Conservation (phyloP, 2,113 vertebrate species). For the Falcunculus frontatus region DNA sequence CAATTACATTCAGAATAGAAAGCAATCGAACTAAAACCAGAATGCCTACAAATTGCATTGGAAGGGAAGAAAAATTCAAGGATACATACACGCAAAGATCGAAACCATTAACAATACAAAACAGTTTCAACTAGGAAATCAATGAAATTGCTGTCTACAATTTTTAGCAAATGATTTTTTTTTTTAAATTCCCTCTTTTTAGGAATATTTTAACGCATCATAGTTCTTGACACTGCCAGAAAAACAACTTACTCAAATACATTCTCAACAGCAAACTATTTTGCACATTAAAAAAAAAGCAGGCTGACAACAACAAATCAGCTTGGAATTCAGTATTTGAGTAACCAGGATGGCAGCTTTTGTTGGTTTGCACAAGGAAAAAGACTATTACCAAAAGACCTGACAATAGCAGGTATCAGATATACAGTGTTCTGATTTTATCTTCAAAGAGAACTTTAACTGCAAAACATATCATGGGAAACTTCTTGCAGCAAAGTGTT, state of each 20-base stretch:
- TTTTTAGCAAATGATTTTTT: not conserved
- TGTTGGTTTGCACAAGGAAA: not conserved
- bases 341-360: not conserved
- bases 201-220: not conserved
- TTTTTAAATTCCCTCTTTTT: not conserved
- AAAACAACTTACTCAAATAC: not conserved
- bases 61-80: not conserved
- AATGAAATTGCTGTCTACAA: not conserved
- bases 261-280: not conserved
- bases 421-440: not conserved
- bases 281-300: not conserved
- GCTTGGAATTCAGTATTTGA: not conserved
- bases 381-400: not conserved
- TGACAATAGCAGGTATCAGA: not conserved
- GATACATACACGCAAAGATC: slow-evolving; percentile 1
- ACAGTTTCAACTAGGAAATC: not conserved
- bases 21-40: not conserved
- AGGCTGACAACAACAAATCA: not conserved
- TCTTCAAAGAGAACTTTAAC: not conserved
- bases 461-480: not conserved
- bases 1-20: not conserved
- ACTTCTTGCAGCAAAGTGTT: not conserved
- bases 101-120: not conserved
- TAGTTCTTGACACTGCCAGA: not conserved
- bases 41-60: not conserved